phyloP scores from a whole-genome alignment of 2,797 vertebrate species.

The Rhabdomys pumilio region DNA sequence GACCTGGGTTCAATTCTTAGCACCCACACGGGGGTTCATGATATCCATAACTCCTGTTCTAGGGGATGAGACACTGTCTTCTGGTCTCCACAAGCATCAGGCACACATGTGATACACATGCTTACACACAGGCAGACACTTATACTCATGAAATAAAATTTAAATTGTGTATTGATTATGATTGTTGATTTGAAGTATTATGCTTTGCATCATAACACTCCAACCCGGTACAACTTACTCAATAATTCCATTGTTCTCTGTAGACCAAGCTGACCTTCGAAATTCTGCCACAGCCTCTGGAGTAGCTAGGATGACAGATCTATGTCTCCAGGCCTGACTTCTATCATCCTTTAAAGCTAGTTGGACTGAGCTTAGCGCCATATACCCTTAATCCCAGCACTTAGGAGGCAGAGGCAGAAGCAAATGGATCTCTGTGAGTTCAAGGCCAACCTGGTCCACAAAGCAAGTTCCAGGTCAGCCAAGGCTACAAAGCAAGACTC shows the following conservation, averaged over 20 bases:
- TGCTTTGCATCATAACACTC: neutral
- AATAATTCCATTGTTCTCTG: slow-evolving; percentile 16
- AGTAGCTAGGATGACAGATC: neutral
- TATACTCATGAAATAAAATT: neutral
- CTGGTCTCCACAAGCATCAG: neutral
- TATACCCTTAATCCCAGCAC: neutral
- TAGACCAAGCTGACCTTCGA: neutral
- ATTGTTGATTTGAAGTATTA: neutral
- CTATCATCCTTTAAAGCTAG: neutral
- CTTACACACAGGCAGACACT: neutral
- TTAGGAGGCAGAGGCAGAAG: neutral
- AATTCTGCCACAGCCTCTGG: neutral
- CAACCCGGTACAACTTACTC: neutral
- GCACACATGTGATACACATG: neutral
- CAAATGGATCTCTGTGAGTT: neutral
- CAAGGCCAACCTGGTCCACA: neutral
- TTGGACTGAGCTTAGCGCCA: neutral
- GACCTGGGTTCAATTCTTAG: neutral
- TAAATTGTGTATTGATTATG: neutral
- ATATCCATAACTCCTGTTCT: neutral
- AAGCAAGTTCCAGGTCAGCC: neutral
- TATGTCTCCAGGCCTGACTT: neutral
- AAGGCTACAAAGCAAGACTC: neutral
- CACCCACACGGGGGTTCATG: neutral
- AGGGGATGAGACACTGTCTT: neutral